phyloP scores from a whole-genome alignment of 2,113 vertebrate genomes.

The Hystrix brachyura region DNA sequence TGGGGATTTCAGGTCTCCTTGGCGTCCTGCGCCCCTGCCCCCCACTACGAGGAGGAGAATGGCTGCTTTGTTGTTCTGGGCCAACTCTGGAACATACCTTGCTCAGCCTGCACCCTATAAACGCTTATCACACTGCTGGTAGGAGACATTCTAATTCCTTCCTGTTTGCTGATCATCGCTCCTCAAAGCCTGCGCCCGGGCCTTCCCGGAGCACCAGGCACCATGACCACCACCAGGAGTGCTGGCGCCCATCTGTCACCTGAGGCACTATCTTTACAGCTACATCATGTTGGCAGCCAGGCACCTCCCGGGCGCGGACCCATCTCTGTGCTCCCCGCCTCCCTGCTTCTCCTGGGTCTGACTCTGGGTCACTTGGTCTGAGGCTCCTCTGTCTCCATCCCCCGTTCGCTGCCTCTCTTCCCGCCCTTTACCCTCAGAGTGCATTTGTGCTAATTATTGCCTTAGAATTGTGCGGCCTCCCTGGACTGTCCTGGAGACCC shows the following conservation, averaged over 20 bases:
- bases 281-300: not conserved
- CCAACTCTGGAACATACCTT: not conserved
- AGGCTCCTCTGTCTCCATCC: not conserved
- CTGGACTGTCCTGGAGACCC: not conserved
- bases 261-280: constrained; percentile 39
- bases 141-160: constrained; percentile 77
- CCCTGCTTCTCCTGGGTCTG: rapidly evolving
- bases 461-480: not conserved
- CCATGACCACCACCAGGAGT: not conserved
- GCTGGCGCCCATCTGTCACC: constrained; percentile 57
- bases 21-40: not conserved
- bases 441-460: not conserved
- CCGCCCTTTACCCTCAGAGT: not conserved
- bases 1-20: constrained; percentile 42
- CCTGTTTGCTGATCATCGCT: constrained; percentile 74
- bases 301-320: not conserved
- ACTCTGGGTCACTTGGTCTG: not conserved
- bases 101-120: constrained; percentile 66
- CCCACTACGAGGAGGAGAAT: constrained; percentile 38
- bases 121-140: constrained; percentile 74
- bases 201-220: not conserved
- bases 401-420: not conserved
- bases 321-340: not conserved
- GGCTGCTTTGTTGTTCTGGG: constrained; percentile 73
- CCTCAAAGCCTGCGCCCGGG: constrained; percentile 13